These are phyloP conservation scores for Melanaphis sacchari DNA, from an alignment of 1,140 invertebrate species.

Conservation along the genomic window DNA sequence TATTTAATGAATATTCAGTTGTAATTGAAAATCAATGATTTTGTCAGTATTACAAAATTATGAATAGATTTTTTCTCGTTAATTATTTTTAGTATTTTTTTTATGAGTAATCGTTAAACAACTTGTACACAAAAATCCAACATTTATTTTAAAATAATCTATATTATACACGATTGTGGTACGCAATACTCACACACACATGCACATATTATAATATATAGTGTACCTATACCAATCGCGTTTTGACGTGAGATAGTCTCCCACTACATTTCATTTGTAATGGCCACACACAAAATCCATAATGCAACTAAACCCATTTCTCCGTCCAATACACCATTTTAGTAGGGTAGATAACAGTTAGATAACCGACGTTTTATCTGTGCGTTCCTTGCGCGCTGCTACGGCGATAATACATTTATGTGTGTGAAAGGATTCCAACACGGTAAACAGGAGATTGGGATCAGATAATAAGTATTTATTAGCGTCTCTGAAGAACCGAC, in stretches of 20 bases:
- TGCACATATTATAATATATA: not conserved
- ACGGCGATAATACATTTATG: slow-evolving; percentile 25
- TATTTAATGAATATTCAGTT: not conserved
- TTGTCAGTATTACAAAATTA: not conserved
- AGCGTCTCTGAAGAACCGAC: slow-evolving; percentile 19
- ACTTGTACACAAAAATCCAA: not conserved
- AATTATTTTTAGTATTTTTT: not conserved
- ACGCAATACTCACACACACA: not conserved
- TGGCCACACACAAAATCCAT: slow-evolving; percentile 50
- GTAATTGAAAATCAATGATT: not conserved
- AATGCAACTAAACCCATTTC: slow-evolving; percentile 26
- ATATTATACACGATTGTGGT: not conserved
- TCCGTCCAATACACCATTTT: slow-evolving; percentile 8
- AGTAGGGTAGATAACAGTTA: slow-evolving; percentile 20
- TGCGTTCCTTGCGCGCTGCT: not conserved
- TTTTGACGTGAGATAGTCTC: slow-evolving; percentile 13
- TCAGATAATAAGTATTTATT: slow-evolving; percentile 45
- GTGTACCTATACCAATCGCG: not conserved
- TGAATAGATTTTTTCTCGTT: not conserved
- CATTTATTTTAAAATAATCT: slow-evolving; percentile 9
- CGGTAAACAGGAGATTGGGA: slow-evolving; percentile 19
- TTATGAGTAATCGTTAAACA: not conserved
- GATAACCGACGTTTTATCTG: slow-evolving; percentile 41
- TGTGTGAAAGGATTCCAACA: slow-evolving; percentile 43
- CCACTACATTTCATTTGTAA: slow-evolving; percentile 36